Base-by-base conservation (phyloP, 2,888 invertebrate species). In the Drosophila limbata region DNA sequence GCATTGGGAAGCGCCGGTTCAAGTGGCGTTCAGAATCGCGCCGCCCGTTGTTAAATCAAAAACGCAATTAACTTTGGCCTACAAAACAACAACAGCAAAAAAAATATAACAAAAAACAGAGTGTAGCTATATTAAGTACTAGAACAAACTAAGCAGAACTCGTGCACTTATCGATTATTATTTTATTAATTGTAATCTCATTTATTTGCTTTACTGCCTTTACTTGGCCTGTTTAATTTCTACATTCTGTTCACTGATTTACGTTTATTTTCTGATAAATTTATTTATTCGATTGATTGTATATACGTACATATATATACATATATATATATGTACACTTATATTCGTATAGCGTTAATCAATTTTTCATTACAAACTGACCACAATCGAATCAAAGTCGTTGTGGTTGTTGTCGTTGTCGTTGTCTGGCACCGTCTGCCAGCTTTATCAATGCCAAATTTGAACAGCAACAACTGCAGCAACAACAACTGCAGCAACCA, bases 141-240 rank as follows among this genome's bases (percentile, higher is more conserved):
- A 48, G 4, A 48, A 50, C 39, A 67, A 55, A 56, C 37, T 31
- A 42, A 51, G 55, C 39, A 60, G 6, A 67, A 33, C 60, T 44
- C 53, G 48, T 47, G 55, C 84, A 86, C 84, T 86, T 86, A 85
- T 86, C 81, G 89, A 87, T 84, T 85, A 87, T 84, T 85, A 81
- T 87, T 89, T 84, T 85, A 85, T 84, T 89, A 85, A 87, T 79
- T 85, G 84, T 87, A 85, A 85, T 89, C 84, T 87, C 81, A 79
- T 84, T 87, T 89, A 73, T 88, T 88, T 80, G 61, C 70, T 77
- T 78, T 67, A 52, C 67, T 64, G 77, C 53, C 61, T 68, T 51
- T 48, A 40, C 59, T 78, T 68, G 53, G 61, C 67, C 73, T 64
- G 70, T 73, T 76, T 69, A 69, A 71, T 74, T 77, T 64, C 67